These are phyloP conservation scores for Periplaneta americana DNA, from an alignment of 1,140 invertebrate species.

Conservation along the genomic window DNA sequence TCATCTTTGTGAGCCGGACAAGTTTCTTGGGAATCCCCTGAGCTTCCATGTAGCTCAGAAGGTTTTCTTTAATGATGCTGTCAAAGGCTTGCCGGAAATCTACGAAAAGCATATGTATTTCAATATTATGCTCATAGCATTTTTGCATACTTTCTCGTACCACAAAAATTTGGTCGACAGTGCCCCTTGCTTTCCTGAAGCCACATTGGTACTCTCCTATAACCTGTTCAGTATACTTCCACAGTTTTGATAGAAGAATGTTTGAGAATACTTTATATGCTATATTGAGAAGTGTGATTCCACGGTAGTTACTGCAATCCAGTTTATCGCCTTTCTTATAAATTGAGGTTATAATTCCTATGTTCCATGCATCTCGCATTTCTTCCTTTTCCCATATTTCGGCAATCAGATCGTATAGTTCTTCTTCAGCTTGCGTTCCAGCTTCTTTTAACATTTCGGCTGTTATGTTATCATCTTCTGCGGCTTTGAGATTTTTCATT, in stretches of 20 bases:
- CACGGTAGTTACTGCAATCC: constrained; percentile 12
- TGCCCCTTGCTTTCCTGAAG: constrained; percentile 15
- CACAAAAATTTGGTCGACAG: constrained; percentile 22
- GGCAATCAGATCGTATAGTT: not conserved
- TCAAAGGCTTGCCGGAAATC: constrained; percentile 20
- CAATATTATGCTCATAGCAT: constrained; percentile 8
- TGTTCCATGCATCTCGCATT: not conserved
- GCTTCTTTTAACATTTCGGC: not conserved
- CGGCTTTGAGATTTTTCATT: not conserved
- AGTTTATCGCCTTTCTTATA: constrained; percentile 22
- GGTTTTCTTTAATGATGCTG: constrained; percentile 6
- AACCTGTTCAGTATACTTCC: constrained; percentile 9
- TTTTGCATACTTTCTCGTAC: constrained; percentile 21
- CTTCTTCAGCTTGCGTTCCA: not conserved
- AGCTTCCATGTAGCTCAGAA: constrained; percentile 13
- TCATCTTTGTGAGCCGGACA: not conserved
- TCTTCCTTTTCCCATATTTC: not conserved
- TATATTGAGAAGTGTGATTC: constrained; percentile 16
- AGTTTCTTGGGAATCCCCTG: constrained; percentile 15
- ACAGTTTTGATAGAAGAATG: constrained; percentile 8
- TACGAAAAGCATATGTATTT: constrained; percentile 7
- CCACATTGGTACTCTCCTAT: constrained; percentile 19
- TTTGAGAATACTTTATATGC: constrained; percentile 18
- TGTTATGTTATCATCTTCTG: not conserved
- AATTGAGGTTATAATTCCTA: constrained; percentile 19